Evolutionary conservation across 2,797 vertebrate species (phyloP).

Genomic region (Lemur catta): DNA sequence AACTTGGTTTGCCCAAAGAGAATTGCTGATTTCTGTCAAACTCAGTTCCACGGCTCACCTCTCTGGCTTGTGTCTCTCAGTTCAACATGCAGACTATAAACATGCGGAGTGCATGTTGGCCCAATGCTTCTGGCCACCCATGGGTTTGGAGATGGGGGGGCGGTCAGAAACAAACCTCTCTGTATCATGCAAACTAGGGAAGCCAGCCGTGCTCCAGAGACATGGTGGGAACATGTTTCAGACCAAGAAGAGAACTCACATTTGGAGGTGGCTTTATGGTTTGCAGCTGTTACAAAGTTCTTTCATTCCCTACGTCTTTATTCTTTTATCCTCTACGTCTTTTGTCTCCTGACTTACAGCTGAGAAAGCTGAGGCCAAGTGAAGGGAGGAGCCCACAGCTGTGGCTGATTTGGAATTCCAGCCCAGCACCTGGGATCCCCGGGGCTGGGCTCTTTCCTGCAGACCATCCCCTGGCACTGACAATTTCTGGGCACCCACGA

Average conservation of each 20-base stretch:
- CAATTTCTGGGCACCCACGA: not conserved
- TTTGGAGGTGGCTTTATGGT: not conserved
- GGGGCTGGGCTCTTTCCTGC: not conserved
- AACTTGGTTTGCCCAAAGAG: not conserved
- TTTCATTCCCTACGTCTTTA: not conserved
- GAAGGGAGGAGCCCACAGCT: not conserved
- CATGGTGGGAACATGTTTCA: fast-evolving
- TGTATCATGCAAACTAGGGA: not conserved
- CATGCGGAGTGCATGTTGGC: not conserved
- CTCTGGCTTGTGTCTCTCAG: not conserved
- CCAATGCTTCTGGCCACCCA: not conserved
- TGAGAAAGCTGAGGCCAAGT: not conserved
- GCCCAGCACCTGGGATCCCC: not conserved
- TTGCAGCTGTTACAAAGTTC: not conserved
- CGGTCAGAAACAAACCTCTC: not conserved
- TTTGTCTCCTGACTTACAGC: not conserved
- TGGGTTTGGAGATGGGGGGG: not conserved
- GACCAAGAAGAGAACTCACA: not conserved
- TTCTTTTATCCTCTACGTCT: not conserved
- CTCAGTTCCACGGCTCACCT: not conserved
- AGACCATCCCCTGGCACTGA: not conserved
- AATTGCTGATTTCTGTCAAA: not conserved
- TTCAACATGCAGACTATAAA: constrained; percentile 64
- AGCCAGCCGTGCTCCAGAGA: fast-evolving
- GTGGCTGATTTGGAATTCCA: not conserved